phyloP scores from a whole-genome alignment of 2,888 invertebrate genomes.

The Neoitamus cyanurus region DNA sequence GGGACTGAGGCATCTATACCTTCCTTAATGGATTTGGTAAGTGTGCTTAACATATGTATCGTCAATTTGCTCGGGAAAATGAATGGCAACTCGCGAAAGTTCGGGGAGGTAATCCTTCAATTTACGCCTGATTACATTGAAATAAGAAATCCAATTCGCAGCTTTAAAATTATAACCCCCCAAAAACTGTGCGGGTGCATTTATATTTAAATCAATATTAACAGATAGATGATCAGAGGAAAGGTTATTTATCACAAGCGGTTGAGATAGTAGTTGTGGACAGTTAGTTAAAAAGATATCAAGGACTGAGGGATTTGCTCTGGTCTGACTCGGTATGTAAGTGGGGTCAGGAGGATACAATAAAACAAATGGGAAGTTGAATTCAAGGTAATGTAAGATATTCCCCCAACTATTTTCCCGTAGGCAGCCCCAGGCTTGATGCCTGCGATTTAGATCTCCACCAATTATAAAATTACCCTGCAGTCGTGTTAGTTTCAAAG shows the following conservation, averaged over 20 bases:
- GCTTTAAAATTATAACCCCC: neutral
- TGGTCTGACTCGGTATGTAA: conserved; percentile 8
- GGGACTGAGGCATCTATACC: neutral
- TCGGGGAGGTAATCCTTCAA: neutral
- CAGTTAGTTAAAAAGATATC: conserved; percentile 36
- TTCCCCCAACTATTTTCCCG: conserved; percentile 44
- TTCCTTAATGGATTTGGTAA: neutral
- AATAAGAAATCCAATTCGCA: neutral
- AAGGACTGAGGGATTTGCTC: conserved; percentile 22
- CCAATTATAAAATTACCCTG: conserved; percentile 43
- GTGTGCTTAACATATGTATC: neutral
- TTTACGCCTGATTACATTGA: neutral
- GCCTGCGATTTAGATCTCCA: conserved; percentile 42
- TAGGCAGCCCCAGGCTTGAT: conserved; percentile 33
- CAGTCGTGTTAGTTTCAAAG: conserved; percentile 45
- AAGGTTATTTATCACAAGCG: neutral
- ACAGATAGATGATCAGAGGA: neutral
- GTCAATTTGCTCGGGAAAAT: neutral
- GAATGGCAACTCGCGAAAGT: neutral
- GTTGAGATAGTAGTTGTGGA: neutral
- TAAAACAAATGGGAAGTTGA: neutral
- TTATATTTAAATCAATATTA: neutral
- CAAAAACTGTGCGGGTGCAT: neutral
- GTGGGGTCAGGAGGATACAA: conserved; percentile 32
- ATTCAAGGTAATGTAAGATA: conserved; percentile 36